Conservation (phyloP, 2,888 invertebrate genomes). For the Drosophila mettleri region DNA sequence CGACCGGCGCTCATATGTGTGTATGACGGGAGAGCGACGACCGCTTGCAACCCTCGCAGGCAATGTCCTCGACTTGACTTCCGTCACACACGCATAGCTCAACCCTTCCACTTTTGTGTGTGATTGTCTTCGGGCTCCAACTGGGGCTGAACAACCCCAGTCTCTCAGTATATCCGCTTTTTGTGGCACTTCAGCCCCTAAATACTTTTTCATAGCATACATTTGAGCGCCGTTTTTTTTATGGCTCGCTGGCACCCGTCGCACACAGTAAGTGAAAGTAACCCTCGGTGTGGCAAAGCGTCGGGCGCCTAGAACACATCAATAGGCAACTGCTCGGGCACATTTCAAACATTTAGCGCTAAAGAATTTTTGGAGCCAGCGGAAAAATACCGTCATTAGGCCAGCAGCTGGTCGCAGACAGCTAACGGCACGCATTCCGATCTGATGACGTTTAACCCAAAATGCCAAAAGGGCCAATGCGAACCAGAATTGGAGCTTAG, state of each 20-base stretch:
- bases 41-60: neutral
- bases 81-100: neutral
- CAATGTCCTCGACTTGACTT: neutral
- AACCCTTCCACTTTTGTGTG: constrained; percentile 8
- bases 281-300: constrained; percentile 72
- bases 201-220: constrained; percentile 53
- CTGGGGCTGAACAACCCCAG: neutral
- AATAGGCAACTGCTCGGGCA: constrained; percentile 48
- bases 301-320: constrained; percentile 74
- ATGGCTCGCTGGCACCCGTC: constrained; percentile 30
- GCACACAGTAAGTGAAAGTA: constrained; percentile 75
- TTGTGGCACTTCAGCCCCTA: constrained; percentile 3
- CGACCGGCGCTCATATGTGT: constrained; percentile 2
- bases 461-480: constrained; percentile 8
- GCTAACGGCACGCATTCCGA: constrained; percentile 55
- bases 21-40: neutral
- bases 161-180: neutral
- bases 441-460: constrained; percentile 59
- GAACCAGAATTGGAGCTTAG: constrained; percentile 13
- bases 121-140: neutral
- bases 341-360: constrained; percentile 19
- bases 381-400: constrained; percentile 82
- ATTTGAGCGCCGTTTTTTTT: constrained; percentile 34
- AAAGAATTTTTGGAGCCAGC: constrained; percentile 73
- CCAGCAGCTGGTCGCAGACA: constrained; percentile 71